Conservation (phyloP, 2,113 vertebrate genomes). For the Chionomys nivalis region DNA sequence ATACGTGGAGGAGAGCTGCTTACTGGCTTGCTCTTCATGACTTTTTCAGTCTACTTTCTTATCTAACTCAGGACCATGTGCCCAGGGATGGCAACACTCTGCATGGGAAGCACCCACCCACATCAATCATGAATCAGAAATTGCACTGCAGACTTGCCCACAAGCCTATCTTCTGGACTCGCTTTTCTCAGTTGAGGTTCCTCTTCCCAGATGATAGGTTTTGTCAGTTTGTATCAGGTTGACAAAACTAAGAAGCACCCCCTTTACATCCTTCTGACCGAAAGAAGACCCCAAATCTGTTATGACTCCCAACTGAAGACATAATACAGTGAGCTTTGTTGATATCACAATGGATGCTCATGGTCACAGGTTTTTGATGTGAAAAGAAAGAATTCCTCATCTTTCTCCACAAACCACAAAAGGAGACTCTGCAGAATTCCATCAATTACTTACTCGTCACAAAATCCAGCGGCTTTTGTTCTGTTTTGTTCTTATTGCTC, state of each 20-base stretch:
- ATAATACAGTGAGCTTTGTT: background rate
- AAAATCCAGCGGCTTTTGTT: background rate
- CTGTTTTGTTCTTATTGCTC: background rate
- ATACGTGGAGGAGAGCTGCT: background rate
- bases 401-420: background rate
- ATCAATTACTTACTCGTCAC: background rate
- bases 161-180: background rate
- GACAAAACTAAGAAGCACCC: background rate
- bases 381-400: background rate
- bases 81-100: background rate
- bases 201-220: background rate
- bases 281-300: background rate
- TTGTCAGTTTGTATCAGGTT: background rate
- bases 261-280: background rate
- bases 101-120: background rate
- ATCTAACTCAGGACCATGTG: background rate
- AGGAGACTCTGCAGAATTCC: background rate
- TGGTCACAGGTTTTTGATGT: background rate
- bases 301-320: background rate
- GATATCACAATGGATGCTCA: background rate
- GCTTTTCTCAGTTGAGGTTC: background rate
- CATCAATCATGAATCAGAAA: background rate
- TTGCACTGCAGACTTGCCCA: background rate
- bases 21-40: background rate
- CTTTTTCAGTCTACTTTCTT: background rate